These are phyloP conservation scores for Serilophus lunatus DNA, from an alignment of 2,113 vertebrate species.

Conservation along the genomic window DNA sequence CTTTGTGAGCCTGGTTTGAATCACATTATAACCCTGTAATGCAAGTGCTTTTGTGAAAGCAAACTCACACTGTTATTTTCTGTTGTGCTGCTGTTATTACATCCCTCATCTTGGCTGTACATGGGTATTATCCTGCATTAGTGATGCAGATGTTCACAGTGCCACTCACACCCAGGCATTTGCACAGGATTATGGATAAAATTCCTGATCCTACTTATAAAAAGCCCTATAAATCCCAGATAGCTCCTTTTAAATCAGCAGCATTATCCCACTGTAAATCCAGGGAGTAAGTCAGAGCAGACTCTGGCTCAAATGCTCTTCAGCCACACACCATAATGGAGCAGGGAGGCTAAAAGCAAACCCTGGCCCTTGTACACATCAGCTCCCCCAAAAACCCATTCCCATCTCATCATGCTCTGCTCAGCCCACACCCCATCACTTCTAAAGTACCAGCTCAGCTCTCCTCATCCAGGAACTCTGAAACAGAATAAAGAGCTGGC, in stretches of 20 bases:
- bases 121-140: not conserved
- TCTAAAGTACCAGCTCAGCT: not conserved
- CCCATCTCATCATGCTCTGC: not conserved
- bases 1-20: not conserved
- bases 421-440: not conserved
- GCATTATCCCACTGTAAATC: slow-evolving; percentile 3
- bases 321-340: not conserved
- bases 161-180: not conserved
- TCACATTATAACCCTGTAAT: not conserved
- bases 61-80: not conserved
- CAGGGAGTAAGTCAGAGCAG: not conserved
- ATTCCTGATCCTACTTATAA: slow-evolving; percentile 14
- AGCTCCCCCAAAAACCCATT: not conserved
- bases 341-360: not conserved
- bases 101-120: rapidly evolving
- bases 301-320: not conserved
- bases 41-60: not conserved
- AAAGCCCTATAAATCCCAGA: slow-evolving; percentile 8
- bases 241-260: not conserved
- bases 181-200: slow-evolving; percentile 11
- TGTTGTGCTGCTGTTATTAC: not conserved
- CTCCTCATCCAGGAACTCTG: not conserved
- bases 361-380: not conserved
- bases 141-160: not conserved
- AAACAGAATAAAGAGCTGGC: not conserved